Evolutionary conservation across 2,113 vertebrate species (phyloP), one percentile per base, ranked within the genome.

Genomic region (Calonectris borealis): DNA sequence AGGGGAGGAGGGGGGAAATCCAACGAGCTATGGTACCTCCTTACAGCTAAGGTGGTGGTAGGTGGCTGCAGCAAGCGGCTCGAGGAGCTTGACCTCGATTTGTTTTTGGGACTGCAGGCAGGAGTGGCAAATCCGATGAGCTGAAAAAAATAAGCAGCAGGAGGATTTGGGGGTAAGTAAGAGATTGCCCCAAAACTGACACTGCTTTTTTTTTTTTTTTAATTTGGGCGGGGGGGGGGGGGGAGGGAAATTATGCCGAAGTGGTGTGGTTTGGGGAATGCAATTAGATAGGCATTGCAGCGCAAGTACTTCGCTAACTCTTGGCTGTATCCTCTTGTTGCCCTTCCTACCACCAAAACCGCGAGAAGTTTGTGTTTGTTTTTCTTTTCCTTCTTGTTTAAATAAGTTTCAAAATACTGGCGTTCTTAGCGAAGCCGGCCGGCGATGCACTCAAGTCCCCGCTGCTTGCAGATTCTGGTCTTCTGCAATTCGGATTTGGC

Each of bases 121-220:
- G 61, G 32, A 77, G 86, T 21, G n/a, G 18, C 38, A 31, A 24
- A 79, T 32, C 75, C 68, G 12, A 49, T 88, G 92, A 92, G 88
- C 79, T 81, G 90, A 36, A 75, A 77, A 42, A 52, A 70, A 70
- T 20, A 36, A 54, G 55, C 40, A 49, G 42, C 78, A n/a, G 76
- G 51, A 75, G 61, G 85, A 91, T 44, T 60, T 46, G 60, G 85
- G 93, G 93, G 96, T 86, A 93, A 97, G 95, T 94, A 80, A 60
- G 54, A 38, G 54, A 17, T 60, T 81, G 27, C 38, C 36, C 64
- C 68, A 9, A 46, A 79, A 61, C 16, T 38, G 61, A 34, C 20
- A 11, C 8, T 31, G 24, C 2, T 22, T 32, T 7, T 19, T 64
- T 32, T 32, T 44, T 24, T 29, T 18, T 7, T 27, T 12, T n/a